Base-by-base conservation (phyloP, 2,888 invertebrate species). In the Ennomos quercinarius region DNA sequence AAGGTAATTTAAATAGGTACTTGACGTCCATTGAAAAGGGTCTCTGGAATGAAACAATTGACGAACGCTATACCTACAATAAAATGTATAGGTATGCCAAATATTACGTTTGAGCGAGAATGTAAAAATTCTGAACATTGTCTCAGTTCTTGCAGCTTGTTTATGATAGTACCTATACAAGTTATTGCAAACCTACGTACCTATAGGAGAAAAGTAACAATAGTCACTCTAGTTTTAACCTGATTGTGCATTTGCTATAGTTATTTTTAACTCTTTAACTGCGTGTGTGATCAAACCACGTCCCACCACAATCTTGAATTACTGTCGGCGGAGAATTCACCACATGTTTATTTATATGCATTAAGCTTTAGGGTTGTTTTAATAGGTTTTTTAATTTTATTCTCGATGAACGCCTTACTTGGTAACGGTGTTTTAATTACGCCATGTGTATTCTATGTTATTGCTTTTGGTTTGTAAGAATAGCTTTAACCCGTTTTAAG, bases 231-330 rank as follows among this genome's bases (percentile, higher is more conserved):
- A 27, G 3, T 27, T 27, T 27, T 4, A 27, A 27, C 6, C 27
- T 6, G 27, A 27, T 27, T 27, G 3, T 6, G 6, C 27, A 12
- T 9, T 27, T 27, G 8, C n/a, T 10, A 1, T 45, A 2, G 8
- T 11, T 39, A 84, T 86, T 84, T 82, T 77, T 74, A 72, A 74
- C 72, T 56, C 75, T 84, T 83, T 80, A 83, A 68, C 87, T 78
- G 74, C 80, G 83, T 82, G 87, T 87, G 88, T 78, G 88, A 83
- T 83, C 84, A 65, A 54, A 56, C 43, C 55, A 67, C 68, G 64
- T 64, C 53, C 41, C 57, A 58, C 58, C 61, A 45, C 48, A 65
- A 57, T 63, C 67, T 72, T 72, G 67, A 60, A 70, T 80, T 81
- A 81, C 78, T 78, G 76, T 78, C 68, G 59, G 57, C 62, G 55